Percentiles rank a stretch among this genome's conserved stretches.
Evolutionary conservation across 2,113 vertebrate genomes (phyloP).

Genomic region (Hystrix brachyura): DNA sequence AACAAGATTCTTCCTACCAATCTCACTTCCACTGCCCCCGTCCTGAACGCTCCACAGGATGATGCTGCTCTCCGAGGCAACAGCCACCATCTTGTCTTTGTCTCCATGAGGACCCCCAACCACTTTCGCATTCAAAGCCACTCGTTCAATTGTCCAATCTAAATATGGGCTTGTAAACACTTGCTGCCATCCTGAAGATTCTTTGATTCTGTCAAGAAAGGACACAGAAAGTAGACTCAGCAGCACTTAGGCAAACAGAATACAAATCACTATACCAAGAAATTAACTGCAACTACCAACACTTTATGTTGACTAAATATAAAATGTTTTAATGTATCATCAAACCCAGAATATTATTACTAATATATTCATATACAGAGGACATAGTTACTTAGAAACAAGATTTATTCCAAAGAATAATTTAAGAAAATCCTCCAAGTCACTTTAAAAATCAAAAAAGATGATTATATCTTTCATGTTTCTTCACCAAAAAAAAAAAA

Average conservation of each 20-base stretch:
- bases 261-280: background rate
- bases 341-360: background rate
- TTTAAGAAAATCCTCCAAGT: background rate
- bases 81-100: constrained; percentile 99
- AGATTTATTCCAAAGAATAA: background rate
- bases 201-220: constrained; percentile 93
- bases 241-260: background rate
- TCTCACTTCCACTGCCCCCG: constrained; percentile 96
- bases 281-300: background rate
- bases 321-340: background rate
- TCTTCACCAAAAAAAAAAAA: background rate
- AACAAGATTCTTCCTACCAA: constrained; percentile 87
- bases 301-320: background rate
- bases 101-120: constrained; percentile 98
- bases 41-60: constrained; percentile 99
- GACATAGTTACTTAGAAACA: background rate
- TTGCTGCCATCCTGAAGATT: constrained; percentile 98
- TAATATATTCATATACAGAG: background rate
- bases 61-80: constrained; percentile 96
- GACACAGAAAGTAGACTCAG: background rate
- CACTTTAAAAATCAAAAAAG: background rate
- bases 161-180: constrained; percentile 97
- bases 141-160: constrained; percentile 96
- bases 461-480: background rate
- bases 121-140: constrained; percentile 98